Percentiles rank a stretch among this genome's conserved stretches.
phyloP scores from a whole-genome alignment of 2,113 vertebrate genomes.

The Talpa occidentalis region DNA sequence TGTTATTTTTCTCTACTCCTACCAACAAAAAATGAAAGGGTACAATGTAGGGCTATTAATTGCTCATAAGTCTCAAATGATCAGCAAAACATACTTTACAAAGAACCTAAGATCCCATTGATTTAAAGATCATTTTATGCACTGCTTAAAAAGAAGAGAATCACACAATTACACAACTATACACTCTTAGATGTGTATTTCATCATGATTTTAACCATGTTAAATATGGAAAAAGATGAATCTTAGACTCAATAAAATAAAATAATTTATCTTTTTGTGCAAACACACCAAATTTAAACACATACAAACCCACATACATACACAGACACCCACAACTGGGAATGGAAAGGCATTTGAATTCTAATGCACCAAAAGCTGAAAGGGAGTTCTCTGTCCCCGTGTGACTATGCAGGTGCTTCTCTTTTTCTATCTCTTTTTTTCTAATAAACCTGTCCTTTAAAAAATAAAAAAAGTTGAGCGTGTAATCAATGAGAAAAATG shows the following conservation, averaged over 20 bases:
- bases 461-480: no score
- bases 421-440: no score
- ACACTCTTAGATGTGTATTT: background rate
- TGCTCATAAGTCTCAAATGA: background rate
- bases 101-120: background rate
- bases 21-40: background rate
- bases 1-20: background rate
- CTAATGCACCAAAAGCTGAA: background rate
- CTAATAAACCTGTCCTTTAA: no score
- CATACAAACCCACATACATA: background rate
- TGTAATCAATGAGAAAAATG: background rate
- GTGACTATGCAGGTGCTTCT: no score
- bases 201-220: background rate
- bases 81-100: conserved; percentile 3
- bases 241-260: conserved; percentile 6
- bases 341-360: background rate
- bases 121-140: conserved; percentile 28
- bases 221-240: background rate
- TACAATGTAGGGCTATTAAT: background rate
- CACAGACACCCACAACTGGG: background rate
- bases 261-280: background rate
- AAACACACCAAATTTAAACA: background rate
- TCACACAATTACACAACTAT: background rate
- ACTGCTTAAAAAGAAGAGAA: background rate
- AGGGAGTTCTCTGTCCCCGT: background rate